Base-by-base conservation (phyloP, 2,113 vertebrate genomes). In the Lota lota region DNA sequence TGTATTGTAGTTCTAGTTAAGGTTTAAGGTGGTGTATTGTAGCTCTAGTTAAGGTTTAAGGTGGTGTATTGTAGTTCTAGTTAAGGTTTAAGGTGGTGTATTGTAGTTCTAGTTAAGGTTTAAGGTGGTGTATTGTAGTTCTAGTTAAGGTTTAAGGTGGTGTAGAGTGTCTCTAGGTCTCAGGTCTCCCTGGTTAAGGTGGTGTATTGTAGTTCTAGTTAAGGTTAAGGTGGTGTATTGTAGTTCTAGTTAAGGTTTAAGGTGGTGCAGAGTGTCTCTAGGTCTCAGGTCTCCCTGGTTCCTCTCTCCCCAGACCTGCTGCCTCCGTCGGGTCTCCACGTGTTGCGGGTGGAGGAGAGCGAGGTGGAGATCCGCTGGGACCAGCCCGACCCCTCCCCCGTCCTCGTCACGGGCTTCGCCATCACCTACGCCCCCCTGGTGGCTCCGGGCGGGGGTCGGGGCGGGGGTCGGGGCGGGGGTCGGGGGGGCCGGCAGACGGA, bases 281-380 rank as follows among this genome's bases (percentile, higher is more conserved):
- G 40, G 7, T 4, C n/a, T 18, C 8, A 56, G 53, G 17, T 56
- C 40, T 8, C 12, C 40, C 10, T 33, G 28, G 28, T 4, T 33
- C 51, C 53, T 5, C 53, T 56, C 16, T n/a, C n/a, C 81, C 86
- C 92, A 99, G 97, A 98, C 85, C 93, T 99, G 89, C 79, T 95
- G 89, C 97, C 97, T 67, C 97, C 97, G 17, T 94, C 94, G 56
- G 95, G 94, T 75, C 94, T 99, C 81, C 94, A 94, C 75, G 94
- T 98, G 83, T 89, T 95, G 83, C 94, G 90, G 57, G 94, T 96
- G 80, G 97, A 97, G 83, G 97, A 98, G 86, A 94, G 87, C 15
- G 95, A 95, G 79, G 87, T 98, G 76, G 96, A 94, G 90, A 93
- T 99, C 68, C 95, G 94, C 87, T 99, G 97, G 97, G 93, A 89